Base-by-base conservation (phyloP, 2,888 invertebrate genomes). In the Halocaridina rubra region DNA sequence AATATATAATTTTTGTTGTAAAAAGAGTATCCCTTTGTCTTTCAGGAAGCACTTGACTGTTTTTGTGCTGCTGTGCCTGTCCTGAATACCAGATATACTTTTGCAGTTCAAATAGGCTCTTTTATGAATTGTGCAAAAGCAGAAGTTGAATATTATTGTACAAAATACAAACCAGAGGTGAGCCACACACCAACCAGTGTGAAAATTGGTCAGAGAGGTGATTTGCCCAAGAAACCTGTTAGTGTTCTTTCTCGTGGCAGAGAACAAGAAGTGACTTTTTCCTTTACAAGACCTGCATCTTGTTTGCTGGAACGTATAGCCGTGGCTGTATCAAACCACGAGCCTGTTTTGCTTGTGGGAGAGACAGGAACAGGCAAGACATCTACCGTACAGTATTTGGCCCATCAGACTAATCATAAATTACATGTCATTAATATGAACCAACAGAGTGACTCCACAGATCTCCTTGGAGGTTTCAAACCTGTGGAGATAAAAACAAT, bases 301-400 rank as follows among this genome's bases (percentile, higher is more conserved):
- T 94, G 95, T 90, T 92, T 98, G 71, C 91, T 99, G 59, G 99
- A 99, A 91, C 93, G 95, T 29, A 94, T 99, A 76, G 94, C 96
- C 24, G 95, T 95, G 86, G 96, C 97, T 90, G 94, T 98, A 0
- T 92, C 92, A 0, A 93, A 95, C 75, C 94, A 94, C 74, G 99
- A 99, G 90, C 97, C 99, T 0, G 96, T 98, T 0, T 92, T 99
- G 4, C 92, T 99, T 5, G 98, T 99, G 0, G 99, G 99, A 32
- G 99, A 99, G 92, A 99, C 99, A 0, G 99, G 99, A 71, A 98
- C 98, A 0, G 99, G 99, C 0, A 99, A 99, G 92, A 99, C 99
- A 0, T 96, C 97, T 0, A 94, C 96, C 0, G 94, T 99, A 0
- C 99, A 99, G 90, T 97, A 96, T 91, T 92, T 99, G 80, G 96